Conservation (phyloP, 1,140 invertebrate species). For the Drosophila watanabei region DNA sequence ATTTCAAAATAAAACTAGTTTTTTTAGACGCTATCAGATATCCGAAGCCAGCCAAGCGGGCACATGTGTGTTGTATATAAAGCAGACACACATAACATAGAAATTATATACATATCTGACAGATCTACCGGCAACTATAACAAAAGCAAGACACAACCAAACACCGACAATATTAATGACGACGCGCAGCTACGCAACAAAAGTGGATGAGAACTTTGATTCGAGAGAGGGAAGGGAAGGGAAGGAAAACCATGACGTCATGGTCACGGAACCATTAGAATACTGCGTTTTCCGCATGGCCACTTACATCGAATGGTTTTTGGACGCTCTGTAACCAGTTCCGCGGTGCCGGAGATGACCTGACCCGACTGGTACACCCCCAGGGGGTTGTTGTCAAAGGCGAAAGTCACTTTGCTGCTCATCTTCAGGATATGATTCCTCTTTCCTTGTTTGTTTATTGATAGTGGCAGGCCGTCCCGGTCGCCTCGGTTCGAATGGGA, state of each 20-base stretch:
- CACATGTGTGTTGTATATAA: conserved; percentile 36
- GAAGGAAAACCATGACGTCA: conserved; percentile 66
- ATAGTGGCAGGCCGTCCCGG: conserved; percentile 20
- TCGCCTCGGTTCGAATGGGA: not conserved
- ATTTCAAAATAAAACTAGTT: conserved; percentile 72
- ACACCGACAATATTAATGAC: conserved; percentile 56
- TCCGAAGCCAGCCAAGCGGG: conserved; percentile 48
- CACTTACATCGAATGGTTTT: conserved; percentile 86
- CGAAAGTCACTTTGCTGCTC: conserved; percentile 85
- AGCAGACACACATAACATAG: not conserved
- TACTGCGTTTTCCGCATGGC: conserved; percentile 49
- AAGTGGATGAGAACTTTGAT: conserved; percentile 49
- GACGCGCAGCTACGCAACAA: conserved; percentile 63
- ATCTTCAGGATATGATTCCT: conserved; percentile 36
- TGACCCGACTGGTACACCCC: conserved; percentile 87
- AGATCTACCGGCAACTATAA: conserved; percentile 55
- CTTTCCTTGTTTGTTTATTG: conserved; percentile 31
- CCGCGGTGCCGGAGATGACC: conserved; percentile 86
- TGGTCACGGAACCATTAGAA: conserved; percentile 27
- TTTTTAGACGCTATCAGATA: conserved; percentile 64
- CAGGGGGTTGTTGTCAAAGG: conserved; percentile 86
- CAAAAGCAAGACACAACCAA: conserved; percentile 38
- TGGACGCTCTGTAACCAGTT: conserved; percentile 86
- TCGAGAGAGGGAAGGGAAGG: not conserved
- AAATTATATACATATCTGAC: conserved; percentile 5